A percentile compares a stretch with the other conserved stretches of the same genome.
Conservation (phyloP, 92 coral and sea anemone genomes). For the Virgularia gustaviana region DNA sequence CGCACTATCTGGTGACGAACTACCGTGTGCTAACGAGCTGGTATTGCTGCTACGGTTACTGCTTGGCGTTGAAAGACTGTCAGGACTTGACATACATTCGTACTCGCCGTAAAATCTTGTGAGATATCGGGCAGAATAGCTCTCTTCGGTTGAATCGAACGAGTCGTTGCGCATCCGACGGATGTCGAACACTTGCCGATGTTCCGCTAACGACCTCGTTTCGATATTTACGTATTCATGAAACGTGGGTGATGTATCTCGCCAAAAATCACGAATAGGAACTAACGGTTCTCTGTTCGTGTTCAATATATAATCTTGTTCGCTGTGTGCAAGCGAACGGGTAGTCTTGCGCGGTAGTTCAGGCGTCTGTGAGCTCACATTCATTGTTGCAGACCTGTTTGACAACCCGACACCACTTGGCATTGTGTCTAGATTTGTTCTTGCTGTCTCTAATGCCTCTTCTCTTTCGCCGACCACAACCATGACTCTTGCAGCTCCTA, state of each 20-base stretch:
- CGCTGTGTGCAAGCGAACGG: no score
- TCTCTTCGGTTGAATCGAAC: slow-evolving; percentile 4
- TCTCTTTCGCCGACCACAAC: not conserved
- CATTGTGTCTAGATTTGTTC: not conserved
- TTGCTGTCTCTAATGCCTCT: not conserved
- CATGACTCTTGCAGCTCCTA: no score
- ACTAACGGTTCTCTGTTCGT: no score
- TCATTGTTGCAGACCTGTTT: not conserved
- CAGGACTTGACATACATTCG: slow-evolving; percentile 36
- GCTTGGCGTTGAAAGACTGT: slow-evolving; percentile 9
- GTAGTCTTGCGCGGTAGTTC: no score
- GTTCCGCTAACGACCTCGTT: not conserved
- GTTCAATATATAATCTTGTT: no score
- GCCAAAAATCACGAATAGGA: no score
- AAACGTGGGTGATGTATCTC: no score
- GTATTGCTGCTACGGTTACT: slow-evolving; percentile 24
- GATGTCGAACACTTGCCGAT: slow-evolving; percentile 4
- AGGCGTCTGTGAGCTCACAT: no score
- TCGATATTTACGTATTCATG: slow-evolving; percentile 10
- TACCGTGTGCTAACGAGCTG: slow-evolving; percentile 8
- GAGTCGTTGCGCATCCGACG: not conserved
- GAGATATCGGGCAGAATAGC: slow-evolving; percentile 6
- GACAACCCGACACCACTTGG: not conserved
- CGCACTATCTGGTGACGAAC: slow-evolving; percentile 9
- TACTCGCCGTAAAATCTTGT: slow-evolving; percentile 8